Conservation (phyloP, 2,888 invertebrate genomes). For the Tanaodytes sp. region DNA sequence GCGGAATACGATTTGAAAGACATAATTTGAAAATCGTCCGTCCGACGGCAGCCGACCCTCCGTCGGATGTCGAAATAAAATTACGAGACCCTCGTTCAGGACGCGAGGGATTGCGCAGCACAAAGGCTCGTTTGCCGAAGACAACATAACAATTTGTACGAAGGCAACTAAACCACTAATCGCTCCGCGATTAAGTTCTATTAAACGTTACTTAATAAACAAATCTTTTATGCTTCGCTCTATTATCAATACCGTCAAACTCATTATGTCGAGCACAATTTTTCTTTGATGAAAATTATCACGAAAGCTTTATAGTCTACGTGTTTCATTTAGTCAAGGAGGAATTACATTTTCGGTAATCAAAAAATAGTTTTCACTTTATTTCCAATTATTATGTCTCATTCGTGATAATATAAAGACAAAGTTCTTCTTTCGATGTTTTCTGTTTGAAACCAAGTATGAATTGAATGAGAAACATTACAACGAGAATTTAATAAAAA, state of each 20-base stretch:
- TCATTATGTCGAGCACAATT: constrained; percentile 23
- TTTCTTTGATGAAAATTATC: too few relatives aligned
- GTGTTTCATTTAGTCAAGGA: too few relatives aligned
- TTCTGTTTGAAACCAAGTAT: too few relatives aligned
- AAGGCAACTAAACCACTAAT: constrained; percentile 71
- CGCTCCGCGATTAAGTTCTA: constrained; percentile 71
- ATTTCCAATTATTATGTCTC: too few relatives aligned
- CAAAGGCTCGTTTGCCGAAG: constrained; percentile 67
- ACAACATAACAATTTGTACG: constrained; percentile 68
- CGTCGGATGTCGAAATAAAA: constrained; percentile 73
- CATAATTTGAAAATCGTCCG: constrained; percentile 73
- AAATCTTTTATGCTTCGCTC: constrained; percentile 42
- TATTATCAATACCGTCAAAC: constrained; percentile 9
- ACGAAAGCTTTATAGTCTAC: too few relatives aligned
- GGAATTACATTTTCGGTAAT: too few relatives aligned
- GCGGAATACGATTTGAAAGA: constrained; percentile 68
- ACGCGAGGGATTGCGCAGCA: constrained; percentile 58
- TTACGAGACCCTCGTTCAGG: constrained; percentile 69
- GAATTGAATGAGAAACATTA: too few relatives aligned
- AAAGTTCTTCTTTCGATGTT: too few relatives aligned
- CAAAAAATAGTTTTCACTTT: too few relatives aligned
- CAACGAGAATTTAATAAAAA: too few relatives aligned
- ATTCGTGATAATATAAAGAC: too few relatives aligned
- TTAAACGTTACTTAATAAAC: constrained; percentile 70
- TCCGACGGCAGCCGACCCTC: constrained; percentile 70